A percentile compares a stretch with the other conserved stretches of the same genome.
These are phyloP conservation scores for Urocyon cinereoargenteus DNA, from an alignment of 2,797 vertebrate genomes.

Conservation along the genomic window DNA sequence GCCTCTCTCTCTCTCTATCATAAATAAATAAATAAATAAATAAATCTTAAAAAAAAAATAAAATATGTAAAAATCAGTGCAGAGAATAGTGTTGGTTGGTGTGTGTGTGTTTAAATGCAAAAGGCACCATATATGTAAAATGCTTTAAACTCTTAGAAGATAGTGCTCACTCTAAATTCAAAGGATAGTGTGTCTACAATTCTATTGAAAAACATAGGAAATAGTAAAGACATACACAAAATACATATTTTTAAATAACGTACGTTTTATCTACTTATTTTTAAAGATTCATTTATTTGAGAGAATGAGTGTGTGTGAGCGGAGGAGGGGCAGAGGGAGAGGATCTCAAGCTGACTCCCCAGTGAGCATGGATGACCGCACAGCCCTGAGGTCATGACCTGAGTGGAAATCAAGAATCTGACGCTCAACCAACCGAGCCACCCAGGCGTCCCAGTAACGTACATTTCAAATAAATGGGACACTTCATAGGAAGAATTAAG, in stretches of 20 bases:
- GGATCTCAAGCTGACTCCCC: no score
- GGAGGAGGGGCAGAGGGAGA: no score
- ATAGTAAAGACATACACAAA: neutral
- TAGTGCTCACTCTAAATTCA: neutral
- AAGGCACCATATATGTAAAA: neutral
- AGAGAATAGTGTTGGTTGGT: neutral
- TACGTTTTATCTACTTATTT: neutral
- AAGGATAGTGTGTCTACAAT: neutral
- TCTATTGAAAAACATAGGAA: conserved; percentile 52
- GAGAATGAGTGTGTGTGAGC: no score
- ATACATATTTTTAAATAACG: neutral
- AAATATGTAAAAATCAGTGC: neutral
- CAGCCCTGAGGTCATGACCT: no score
- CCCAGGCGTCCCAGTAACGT: neutral
- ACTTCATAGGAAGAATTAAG: neutral
- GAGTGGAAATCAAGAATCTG: no score
- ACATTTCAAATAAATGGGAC: neutral
- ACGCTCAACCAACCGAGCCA: no score
- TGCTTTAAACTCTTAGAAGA: neutral
- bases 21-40: no score
- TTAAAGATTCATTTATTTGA: no score
- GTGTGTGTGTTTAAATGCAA: neutral
- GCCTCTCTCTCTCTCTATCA: no score
- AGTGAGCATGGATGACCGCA: no score
- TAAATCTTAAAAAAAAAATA: neutral